These are phyloP conservation scores for Camponotus vicinus DNA, from an alignment of 1,140 invertebrate genomes.

Conservation along the genomic window DNA sequence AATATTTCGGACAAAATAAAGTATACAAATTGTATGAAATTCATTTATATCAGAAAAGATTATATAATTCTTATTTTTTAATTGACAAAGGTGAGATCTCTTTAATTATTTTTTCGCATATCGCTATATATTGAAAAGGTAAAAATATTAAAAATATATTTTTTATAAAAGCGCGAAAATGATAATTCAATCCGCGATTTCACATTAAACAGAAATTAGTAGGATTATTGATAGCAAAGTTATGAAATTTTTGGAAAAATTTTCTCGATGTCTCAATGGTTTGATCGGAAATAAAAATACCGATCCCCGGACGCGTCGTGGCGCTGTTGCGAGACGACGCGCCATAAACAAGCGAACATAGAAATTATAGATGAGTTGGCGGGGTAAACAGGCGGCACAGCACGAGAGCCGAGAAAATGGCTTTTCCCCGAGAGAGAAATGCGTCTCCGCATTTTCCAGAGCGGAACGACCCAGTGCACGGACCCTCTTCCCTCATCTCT, in stretches of 20 bases:
- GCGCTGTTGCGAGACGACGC: conserved; percentile 12
- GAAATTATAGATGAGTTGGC: conserved; percentile 68
- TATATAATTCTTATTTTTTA: not conserved
- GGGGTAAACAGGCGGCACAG: conserved; percentile 63
- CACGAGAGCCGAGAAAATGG: conserved; percentile 66
- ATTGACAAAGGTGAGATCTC: not conserved
- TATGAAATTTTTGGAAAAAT: not conserved
- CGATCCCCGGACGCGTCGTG: not conserved
- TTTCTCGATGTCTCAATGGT: conserved; percentile 2
- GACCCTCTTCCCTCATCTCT: conserved; percentile 38
- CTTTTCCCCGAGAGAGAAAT: conserved; percentile 65
- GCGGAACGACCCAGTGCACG: conserved; percentile 51
- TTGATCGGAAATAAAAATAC: conserved; percentile 42
- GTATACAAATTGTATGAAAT: not conserved
- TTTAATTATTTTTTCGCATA: not conserved
- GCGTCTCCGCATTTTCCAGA: conserved; percentile 63
- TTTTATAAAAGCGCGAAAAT: not conserved
- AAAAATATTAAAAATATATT: not conserved
- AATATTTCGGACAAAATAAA: not conserved
- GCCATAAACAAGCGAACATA: conserved; percentile 62
- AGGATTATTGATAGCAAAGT: not conserved
- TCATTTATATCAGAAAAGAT: not conserved
- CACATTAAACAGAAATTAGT: too few relatives aligned
- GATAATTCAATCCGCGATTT: not conserved
- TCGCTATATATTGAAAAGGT: not conserved